Conservation (phyloP, 2,797 vertebrate species). For the Pitangus sulphuratus region DNA sequence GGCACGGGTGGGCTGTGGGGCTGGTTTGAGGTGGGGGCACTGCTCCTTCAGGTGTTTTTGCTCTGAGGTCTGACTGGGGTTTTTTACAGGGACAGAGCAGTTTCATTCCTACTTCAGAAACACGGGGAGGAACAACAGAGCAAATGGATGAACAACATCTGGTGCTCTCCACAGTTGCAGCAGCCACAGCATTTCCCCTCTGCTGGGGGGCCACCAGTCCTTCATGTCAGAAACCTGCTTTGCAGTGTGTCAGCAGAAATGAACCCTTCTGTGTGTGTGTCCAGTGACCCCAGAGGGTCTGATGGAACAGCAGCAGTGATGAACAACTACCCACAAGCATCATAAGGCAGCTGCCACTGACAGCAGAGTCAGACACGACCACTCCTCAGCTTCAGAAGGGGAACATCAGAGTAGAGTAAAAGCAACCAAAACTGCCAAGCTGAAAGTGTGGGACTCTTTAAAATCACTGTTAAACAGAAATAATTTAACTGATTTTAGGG, state of each 20-base stretch:
- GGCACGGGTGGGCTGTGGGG: neutral
- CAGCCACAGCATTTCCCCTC: neutral
- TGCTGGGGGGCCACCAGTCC: neutral
- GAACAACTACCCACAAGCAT: neutral
- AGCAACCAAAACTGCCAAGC: neutral
- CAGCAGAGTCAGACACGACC: neutral
- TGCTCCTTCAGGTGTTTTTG: neutral
- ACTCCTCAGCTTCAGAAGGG: neutral
- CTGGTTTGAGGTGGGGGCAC: neutral
- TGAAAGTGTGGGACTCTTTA: neutral
- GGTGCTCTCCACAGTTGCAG: neutral
- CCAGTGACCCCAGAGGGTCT: neutral
- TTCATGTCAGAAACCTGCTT: neutral
- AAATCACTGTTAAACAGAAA: neutral
- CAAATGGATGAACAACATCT: fast-evolving
- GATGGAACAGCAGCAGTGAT: neutral
- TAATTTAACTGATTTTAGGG: neutral
- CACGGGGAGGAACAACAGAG: neutral
- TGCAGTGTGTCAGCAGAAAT: neutral
- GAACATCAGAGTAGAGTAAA: neutral
- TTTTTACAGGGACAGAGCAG: neutral
- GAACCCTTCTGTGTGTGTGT: neutral
- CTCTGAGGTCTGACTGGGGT: neutral
- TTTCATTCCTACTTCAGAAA: neutral
- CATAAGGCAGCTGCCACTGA: neutral